phyloP scores from a whole-genome alignment of 2,113 vertebrate genomes.

The Perca schrenkii region DNA sequence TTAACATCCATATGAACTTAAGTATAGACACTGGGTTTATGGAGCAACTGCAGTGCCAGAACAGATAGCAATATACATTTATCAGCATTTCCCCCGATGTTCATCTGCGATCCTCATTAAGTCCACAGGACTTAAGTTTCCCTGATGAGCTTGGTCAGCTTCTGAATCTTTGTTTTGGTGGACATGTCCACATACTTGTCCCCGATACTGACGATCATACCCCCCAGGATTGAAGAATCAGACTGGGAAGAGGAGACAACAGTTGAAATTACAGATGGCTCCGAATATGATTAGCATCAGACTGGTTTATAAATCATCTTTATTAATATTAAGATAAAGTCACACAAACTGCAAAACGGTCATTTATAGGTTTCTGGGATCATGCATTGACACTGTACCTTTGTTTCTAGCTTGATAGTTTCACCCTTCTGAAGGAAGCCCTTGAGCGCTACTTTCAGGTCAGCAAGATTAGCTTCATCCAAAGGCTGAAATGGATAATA shows the following conservation, averaged over 20 bases:
- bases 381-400: conserved; percentile 83
- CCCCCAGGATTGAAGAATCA: conserved; percentile 92
- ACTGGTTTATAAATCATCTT: neutral
- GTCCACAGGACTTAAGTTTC: conserved; percentile 85
- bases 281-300: neutral
- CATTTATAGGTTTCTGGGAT: neutral
- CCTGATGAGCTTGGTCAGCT: conserved; percentile 90
- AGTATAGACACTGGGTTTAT: conserved; percentile 71
- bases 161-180: conserved; percentile 95
- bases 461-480: conserved; percentile 88
- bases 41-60: conserved; percentile 60
- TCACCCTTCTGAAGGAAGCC: conserved; percentile 93
- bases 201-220: conserved; percentile 97
- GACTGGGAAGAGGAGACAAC: conserved; percentile 79
- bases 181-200: conserved; percentile 98
- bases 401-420: conserved; percentile 90
- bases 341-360: neutral
- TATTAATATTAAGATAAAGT: neutral
- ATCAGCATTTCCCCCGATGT: conserved; percentile 39
- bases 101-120: conserved; percentile 40
- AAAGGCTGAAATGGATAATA: conserved; percentile 84
- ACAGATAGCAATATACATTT: conserved; percentile 68
- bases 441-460: conserved; percentile 89
- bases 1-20: conserved; percentile 74
- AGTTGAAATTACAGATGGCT: neutral